A percentile compares a stretch with the other conserved stretches of the same genome.
These are phyloP conservation scores for Oreochromis niloticus DNA, from an alignment of 2,113 vertebrate genomes.

Conservation along the genomic window DNA sequence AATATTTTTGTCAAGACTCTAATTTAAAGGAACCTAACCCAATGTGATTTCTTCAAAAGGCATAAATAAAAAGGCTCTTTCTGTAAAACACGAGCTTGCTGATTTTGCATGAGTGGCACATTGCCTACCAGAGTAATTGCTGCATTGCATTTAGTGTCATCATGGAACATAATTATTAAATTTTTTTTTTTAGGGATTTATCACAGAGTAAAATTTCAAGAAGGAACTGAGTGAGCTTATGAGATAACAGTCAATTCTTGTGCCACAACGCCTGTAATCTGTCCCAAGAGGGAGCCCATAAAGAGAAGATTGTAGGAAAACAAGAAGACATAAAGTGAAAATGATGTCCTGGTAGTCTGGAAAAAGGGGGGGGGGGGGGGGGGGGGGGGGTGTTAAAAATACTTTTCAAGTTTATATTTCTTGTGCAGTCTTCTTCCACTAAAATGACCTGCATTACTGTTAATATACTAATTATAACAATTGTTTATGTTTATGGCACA, in stretches of 20 bases:
- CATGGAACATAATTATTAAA: neutral
- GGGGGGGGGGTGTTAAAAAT: too few species aligned
- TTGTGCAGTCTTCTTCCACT: neutral
- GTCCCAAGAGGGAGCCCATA: neutral
- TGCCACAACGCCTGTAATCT: neutral
- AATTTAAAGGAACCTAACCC: neutral
- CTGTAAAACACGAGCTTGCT: neutral
- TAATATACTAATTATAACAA: neutral
- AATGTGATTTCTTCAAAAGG: constrained; percentile 22
- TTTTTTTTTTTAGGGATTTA: neutral
- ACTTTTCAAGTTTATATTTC: neutral
- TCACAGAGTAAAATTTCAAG: neutral
- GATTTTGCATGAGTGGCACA: neutral
- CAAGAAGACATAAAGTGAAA: neutral
- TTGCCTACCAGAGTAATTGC: neutral
- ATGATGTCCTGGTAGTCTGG: neutral
- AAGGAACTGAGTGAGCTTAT: neutral
- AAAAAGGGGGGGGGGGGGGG: too few species aligned
- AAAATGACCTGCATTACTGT: neutral
- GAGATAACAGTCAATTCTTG: neutral
- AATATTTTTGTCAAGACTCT: constrained; percentile 56
- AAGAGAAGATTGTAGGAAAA: neutral
- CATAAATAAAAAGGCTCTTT: constrained; percentile 37
- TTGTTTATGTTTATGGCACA: neutral
- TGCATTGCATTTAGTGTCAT: constrained; percentile 11